Conservation (phyloP, 2,797 vertebrate species). For the Cirrhinus mrigala region DNA sequence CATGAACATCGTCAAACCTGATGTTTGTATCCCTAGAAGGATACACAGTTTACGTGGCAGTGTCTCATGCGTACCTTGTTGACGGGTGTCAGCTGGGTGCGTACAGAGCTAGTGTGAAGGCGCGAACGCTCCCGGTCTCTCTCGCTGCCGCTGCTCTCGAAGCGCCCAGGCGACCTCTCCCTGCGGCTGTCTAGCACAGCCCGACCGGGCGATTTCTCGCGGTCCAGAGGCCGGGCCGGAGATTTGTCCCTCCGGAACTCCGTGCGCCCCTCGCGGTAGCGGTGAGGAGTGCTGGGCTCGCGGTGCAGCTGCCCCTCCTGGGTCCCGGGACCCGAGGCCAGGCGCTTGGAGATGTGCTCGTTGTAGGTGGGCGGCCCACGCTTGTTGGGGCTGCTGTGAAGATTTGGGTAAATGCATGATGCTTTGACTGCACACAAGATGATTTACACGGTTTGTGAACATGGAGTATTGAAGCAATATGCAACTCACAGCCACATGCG, state of each 20-base stretch:
- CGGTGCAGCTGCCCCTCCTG: conserved; percentile 88
- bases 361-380: conserved; percentile 95
- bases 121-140: conserved; percentile 74
- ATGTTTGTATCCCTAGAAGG: conserved; percentile 47
- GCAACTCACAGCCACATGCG: background rate
- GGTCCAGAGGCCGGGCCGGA: conserved; percentile 91
- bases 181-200: conserved; percentile 89
- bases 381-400: conserved; percentile 92
- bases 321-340: conserved; percentile 89
- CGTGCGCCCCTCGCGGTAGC: conserved; percentile 94
- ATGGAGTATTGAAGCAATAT: background rate
- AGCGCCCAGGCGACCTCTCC: conserved; percentile 91
- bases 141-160: conserved; percentile 90
- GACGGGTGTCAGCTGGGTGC: conserved; percentile 94
- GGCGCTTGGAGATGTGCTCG: conserved; percentile 97
- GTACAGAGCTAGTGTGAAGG: conserved; percentile 87
- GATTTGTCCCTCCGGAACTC: conserved; percentile 97
- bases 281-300: conserved; percentile 96
- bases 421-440: conserved; percentile 12
- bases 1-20: conserved; percentile 44
- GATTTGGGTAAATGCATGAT: conserved; percentile 35
- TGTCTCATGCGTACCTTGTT: conserved; percentile 87
- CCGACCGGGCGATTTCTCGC: conserved; percentile 93
- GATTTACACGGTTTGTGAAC: background rate
- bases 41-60: conserved; percentile 57